Evolutionary conservation across 2,888 invertebrate genomes (phyloP).

Genomic region (Harpagoxenus sublaevis): DNA sequence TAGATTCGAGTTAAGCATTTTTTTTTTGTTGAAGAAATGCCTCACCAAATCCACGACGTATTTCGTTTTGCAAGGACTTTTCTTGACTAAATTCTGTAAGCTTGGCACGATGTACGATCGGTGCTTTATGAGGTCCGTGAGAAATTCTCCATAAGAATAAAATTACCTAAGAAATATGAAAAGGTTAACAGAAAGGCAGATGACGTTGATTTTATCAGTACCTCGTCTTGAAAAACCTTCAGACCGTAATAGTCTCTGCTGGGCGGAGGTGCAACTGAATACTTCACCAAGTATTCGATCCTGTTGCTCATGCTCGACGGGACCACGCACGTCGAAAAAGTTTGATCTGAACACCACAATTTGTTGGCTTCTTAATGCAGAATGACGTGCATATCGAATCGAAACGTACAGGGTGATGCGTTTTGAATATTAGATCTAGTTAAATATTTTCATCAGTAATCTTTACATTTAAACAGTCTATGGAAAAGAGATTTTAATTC

Average conservation of each 20-base stretch:
- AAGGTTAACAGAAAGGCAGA: constrained; percentile 11
- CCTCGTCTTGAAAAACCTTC: constrained; percentile 79
- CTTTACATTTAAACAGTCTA: background rate
- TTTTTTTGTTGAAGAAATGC: background rate
- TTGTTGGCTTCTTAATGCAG: background rate
- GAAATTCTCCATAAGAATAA: constrained; percentile 82
- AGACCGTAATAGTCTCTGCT: constrained; percentile 84
- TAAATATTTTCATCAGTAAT: background rate
- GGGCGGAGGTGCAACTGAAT: constrained; percentile 82
- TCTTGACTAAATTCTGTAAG: constrained; percentile 76
- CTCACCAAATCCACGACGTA: constrained; percentile 80
- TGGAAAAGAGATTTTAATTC: background rate
- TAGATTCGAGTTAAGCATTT: background rate
- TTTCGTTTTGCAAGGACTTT: constrained; percentile 77
- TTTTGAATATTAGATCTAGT: background rate
- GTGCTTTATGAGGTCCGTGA: constrained; percentile 80
- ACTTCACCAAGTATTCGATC: constrained; percentile 79
- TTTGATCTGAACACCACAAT: constrained; percentile 49
- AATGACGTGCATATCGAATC: constrained; percentile 29
- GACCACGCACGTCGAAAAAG: constrained; percentile 37
- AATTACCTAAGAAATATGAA: constrained; percentile 74
- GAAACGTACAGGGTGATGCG: background rate
- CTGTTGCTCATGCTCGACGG: constrained; percentile 75
- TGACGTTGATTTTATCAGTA: constrained; percentile 52
- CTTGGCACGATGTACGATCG: constrained; percentile 68